A percentile compares a stretch with the other conserved stretches of the same genome.
phyloP scores from a whole-genome alignment of 2,888 invertebrate species.

The Magallana nippona region DNA sequence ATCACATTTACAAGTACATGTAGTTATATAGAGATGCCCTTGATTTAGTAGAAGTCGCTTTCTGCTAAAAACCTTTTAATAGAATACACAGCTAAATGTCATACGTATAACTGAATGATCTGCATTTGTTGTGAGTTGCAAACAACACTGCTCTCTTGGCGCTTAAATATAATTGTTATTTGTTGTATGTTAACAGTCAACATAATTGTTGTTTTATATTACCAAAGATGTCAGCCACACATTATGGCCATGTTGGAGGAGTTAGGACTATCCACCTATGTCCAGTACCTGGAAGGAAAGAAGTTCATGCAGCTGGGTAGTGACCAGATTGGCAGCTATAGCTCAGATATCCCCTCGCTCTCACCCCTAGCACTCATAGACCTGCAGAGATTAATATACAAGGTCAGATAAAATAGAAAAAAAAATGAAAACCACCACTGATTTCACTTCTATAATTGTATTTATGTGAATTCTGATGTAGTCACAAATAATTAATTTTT shows the following conservation, averaged over 20 bases:
- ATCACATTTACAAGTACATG: too few species aligned
- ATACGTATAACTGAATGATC: too few species aligned
- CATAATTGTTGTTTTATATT: neutral
- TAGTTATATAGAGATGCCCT: too few species aligned
- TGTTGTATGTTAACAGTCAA: neutral
- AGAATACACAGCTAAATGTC: too few species aligned
- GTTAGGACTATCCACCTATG: conserved; percentile 71
- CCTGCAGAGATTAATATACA: conserved; percentile 68
- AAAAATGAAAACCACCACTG: too few species aligned
- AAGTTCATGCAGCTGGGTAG: conserved; percentile 76
- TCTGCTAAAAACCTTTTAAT: too few species aligned
- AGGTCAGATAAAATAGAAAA: conserved; percentile 59
- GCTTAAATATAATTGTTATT: neutral
- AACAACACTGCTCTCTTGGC: too few species aligned
- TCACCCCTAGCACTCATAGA: conserved; percentile 74
- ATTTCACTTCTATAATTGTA: too few species aligned
- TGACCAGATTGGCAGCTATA: conserved; percentile 69
- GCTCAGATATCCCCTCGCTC: conserved; percentile 73
- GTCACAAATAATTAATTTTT: too few species aligned
- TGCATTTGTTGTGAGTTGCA: too few species aligned
- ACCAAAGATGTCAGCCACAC: conserved; percentile 74
- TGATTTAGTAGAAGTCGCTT: too few species aligned
- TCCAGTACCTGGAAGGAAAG: conserved; percentile 73
- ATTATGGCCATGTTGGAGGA: conserved; percentile 76
- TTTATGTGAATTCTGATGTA: too few species aligned